phyloP scores from a whole-genome alignment of 2,113 vertebrate species.

The Misgurnus anguillicaudatus region DNA sequence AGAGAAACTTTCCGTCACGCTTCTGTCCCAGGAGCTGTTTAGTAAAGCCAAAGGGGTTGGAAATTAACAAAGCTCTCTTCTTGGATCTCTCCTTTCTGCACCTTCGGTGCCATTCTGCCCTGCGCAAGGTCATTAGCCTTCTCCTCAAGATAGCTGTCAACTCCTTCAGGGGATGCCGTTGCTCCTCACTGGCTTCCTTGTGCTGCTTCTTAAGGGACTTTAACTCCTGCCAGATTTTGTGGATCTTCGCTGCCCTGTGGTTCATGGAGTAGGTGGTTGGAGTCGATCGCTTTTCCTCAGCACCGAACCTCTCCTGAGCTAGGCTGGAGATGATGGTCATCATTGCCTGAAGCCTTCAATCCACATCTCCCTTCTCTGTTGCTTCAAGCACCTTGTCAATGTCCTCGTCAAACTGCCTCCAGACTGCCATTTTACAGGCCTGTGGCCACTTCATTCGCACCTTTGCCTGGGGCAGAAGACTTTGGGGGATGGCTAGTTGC shows the following conservation, averaged over 20 bases:
- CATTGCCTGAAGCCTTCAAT: no score
- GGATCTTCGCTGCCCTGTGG: no score
- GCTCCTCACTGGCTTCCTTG: no score
- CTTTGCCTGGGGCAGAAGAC: constrained; percentile 14
- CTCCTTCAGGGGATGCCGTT: no score
- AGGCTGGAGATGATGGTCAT: no score
- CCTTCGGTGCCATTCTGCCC: background rate
- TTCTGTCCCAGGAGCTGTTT: background rate
- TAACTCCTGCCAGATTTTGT: no score
- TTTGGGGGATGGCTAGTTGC: constrained; percentile 4
- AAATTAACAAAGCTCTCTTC: background rate
- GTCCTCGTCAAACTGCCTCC: constrained; percentile 34
- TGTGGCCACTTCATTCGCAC: constrained; percentile 27
- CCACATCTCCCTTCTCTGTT: no score
- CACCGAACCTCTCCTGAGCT: no score
- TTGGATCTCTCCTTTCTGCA: background rate
- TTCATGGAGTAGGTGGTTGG: no score
- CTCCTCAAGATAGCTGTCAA: no score
- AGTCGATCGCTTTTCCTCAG: no score
- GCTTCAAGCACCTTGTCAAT: constrained; percentile 28
- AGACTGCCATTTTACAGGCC: constrained; percentile 4
- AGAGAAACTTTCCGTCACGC: background rate
- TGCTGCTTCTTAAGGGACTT: no score
- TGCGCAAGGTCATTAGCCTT: background rate
- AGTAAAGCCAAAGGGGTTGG: background rate